Percentiles rank a stretch among this genome's conserved stretches.
phyloP scores from a whole-genome alignment of 2,113 vertebrate species.

The Rhinoptilus africanus region DNA sequence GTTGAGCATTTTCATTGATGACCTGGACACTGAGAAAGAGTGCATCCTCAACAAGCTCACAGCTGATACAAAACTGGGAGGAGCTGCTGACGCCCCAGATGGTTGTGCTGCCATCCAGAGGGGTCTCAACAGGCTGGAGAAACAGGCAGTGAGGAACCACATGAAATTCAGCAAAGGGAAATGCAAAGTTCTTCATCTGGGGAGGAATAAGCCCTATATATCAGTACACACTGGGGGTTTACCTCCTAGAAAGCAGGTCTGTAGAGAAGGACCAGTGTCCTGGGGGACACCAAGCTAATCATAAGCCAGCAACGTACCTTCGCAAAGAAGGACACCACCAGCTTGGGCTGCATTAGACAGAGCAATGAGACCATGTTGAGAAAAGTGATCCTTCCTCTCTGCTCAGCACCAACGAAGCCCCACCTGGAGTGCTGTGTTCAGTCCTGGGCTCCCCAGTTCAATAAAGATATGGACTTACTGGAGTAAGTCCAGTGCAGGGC shows the following conservation, averaged over 20 bases:
- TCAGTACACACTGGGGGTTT: no score
- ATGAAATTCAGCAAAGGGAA: neutral
- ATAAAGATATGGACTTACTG: neutral
- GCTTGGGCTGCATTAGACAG: neutral
- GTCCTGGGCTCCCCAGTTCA: neutral
- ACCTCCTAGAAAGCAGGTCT: neutral
- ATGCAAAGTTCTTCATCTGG: neutral
- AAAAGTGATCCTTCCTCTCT: neutral
- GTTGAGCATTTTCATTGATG: neutral
- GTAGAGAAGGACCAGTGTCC: neutral
- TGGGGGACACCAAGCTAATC: neutral
- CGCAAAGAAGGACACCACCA: neutral
- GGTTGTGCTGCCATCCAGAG: neutral
- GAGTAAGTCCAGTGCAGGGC: neutral
- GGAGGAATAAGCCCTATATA: neutral
- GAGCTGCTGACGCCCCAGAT: neutral
- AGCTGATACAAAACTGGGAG: neutral
- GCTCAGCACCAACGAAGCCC: neutral
- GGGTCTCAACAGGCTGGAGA: neutral
- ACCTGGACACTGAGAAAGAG: neutral
- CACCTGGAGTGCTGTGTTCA: neutral
- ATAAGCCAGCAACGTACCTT: neutral
- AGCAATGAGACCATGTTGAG: accelerated
- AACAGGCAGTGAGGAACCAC: neutral
- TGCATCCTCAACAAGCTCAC: neutral